Conservation (phyloP, 92 coral and sea anemone species). For the Montipora capitata region DNA sequence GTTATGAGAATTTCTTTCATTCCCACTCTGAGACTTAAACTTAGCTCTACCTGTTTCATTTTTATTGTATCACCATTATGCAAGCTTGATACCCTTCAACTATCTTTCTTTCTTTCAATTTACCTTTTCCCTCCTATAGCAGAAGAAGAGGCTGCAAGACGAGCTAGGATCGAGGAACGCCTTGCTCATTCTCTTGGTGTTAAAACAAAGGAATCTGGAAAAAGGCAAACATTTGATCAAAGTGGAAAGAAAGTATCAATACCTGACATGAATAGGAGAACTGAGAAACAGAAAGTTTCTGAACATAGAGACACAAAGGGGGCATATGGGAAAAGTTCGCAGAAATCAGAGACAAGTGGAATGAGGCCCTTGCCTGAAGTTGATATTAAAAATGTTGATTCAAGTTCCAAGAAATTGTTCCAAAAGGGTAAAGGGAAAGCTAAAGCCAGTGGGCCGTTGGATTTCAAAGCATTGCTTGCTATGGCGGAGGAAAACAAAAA, state of each 20-base stretch:
- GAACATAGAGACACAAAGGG: neutral
- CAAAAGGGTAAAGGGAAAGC: slow-evolving; percentile 17
- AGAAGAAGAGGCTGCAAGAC: slow-evolving; percentile 90
- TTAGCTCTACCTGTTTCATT: neutral
- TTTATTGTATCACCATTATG: neutral
- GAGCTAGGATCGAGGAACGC: slow-evolving; percentile 90
- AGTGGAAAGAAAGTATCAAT: slow-evolving; percentile 21
- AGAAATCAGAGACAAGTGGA: slow-evolving; percentile 16
- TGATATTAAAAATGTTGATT: slow-evolving; percentile 7
- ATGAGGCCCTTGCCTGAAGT: neutral
- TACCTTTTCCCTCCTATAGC: slow-evolving; percentile 45
- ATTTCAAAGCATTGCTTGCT: slow-evolving; percentile 90
- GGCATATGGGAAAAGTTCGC: neutral
- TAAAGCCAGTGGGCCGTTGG: slow-evolving; percentile 63
- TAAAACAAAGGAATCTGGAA: slow-evolving; percentile 10
- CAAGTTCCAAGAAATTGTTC: slow-evolving; percentile 4
- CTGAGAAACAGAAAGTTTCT: slow-evolving; percentile 19
- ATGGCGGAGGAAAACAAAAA: slow-evolving; percentile 85
- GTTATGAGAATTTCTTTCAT: no score
- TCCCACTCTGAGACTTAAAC: no score
- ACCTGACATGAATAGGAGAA: neutral
- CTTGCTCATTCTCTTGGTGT: slow-evolving; percentile 50
- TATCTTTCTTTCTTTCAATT: neutral
- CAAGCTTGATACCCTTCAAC: no score
- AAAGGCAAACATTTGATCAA: neutral